Evolutionary conservation across 2,113 vertebrate species (phyloP), one percentile per base, ranked within the genome.

Genomic region (Siniperca chuatsi): DNA sequence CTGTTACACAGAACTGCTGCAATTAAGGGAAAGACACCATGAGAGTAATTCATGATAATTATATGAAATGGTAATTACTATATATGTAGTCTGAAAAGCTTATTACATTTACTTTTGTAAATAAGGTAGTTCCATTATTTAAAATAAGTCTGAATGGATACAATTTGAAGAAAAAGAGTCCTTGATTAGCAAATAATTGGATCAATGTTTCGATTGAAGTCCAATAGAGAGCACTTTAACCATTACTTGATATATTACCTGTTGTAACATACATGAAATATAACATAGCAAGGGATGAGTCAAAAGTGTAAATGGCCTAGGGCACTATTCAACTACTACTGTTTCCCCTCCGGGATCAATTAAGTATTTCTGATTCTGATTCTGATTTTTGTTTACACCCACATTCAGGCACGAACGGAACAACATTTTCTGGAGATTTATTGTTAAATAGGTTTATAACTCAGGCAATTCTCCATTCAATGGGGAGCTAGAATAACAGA

Each of bases 381-480:
- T 29, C 29, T 29, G 1, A 29, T 29, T 29, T 29, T 29, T 46
- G 67, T 80, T 58, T 65, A 15, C 20, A 54, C 13, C 15, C 2
- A 11, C 44, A 29, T 69, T 46, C 42, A 44, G 8, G 42, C 2
- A 40, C 6, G 7, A 29, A 29, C 29, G 35, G 35, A 37, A 37
- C 29, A 29, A 29, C 29, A 29, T 29, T 29, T 29, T 29, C 29
- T 37, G 8, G 29, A 46, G 37, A 9, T 62, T 74, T 62, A 6
- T 61, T 62, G n/a, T 67, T 40, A 9, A 69, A 77, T 40, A 5
- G 48, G 37, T 68, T 58, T 44, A 75, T 54, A 64, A 75, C 42
- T 75, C 58, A 72, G 6, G 40, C 23, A 35, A 25, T 48, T 16
- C 37, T 46, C 44, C n/a, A 61, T 62, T 48, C 52, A 76, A 18